Evolutionary conservation across 2,888 invertebrate species (phyloP), one percentile per base, ranked within the genome.

Genomic region (Rotaria socialis): DNA sequence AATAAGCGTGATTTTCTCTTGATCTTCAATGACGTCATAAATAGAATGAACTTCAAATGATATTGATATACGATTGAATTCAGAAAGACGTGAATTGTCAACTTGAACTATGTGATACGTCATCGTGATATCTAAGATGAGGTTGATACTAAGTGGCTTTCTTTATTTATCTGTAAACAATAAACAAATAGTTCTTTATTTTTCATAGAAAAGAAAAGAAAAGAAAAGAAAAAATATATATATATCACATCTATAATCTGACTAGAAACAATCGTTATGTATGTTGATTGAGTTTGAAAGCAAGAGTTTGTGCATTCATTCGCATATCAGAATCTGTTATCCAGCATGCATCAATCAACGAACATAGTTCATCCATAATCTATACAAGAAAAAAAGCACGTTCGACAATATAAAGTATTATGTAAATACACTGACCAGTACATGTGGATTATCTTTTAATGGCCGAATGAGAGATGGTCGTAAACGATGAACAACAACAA

Each of bases 41-140:
- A 67, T 14, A 27, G 67, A 67, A 67, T 67, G 67, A n/a, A 67
- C 67, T 35, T 67, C 67, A 67, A 67, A 67, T 67, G 67, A 27
- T 67, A 67, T 67, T 35, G 27, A 14, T 67, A 35, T 67, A 19
- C 35, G 11, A 67, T 35, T 3, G 16, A 67, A 27, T 35, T 67
- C 35, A 27, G 67, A 67, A 14, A 67, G 35, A 67, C 35, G 35
- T 35, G 67, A 67, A 67, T 27, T 27, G 35, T 67, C 67, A 67
- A 67, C 67, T 67, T 67, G 67, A 35, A 67, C 67, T 27, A 67
- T 27, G 35, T 16, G 67, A 67, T 35, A 67, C 35, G 67, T 35
- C 67, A 67, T 35, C 67, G 35, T 67, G 10, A 19, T 55, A 55
- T 55, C 52, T 55, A 55, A 50, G 50, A 50, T 14, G 14, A 50